These are phyloP conservation scores for Acanthococcus lagerstroemiae DNA, from an alignment of 2,888 invertebrate species.

Conservation along the genomic window DNA sequence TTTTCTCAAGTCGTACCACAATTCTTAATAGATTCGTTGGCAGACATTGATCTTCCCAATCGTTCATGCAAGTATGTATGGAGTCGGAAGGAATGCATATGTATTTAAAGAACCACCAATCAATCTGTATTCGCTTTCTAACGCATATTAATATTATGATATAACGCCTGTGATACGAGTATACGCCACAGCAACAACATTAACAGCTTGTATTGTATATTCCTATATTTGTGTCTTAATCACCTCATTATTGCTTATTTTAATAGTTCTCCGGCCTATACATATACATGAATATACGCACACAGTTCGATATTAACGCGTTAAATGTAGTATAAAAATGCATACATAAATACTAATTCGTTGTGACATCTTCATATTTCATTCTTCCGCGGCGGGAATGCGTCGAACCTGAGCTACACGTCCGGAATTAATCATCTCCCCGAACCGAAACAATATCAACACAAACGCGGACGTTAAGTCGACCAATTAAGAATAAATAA, in stretches of 20 bases:
- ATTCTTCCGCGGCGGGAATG: background rate
- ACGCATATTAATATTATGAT: too few species aligned
- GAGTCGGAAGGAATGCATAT: too few species aligned
- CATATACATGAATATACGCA: background rate
- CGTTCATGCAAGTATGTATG: too few species aligned
- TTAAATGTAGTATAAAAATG: background rate
- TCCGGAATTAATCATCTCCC: background rate
- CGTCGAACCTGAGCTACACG: background rate
- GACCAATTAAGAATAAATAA: background rate
- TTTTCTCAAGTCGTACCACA: too few species aligned
- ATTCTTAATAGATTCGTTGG: too few species aligned
- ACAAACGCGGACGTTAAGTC: background rate
- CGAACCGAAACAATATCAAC: background rate
- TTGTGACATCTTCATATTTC: background rate
- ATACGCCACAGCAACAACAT: too few species aligned
- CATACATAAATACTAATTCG: background rate
- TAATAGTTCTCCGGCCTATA: background rate
- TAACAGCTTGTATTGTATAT: too few species aligned
- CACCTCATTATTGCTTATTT: background rate
- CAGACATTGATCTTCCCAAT: too few species aligned
- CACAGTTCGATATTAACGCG: background rate
- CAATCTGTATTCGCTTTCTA: too few species aligned
- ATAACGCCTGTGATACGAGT: too few species aligned
- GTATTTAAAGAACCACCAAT: too few species aligned
- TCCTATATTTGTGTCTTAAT: background rate